Evolutionary conservation across 2,888 invertebrate genomes (phyloP).

Genomic region (Drosophila prostipennis): DNA sequence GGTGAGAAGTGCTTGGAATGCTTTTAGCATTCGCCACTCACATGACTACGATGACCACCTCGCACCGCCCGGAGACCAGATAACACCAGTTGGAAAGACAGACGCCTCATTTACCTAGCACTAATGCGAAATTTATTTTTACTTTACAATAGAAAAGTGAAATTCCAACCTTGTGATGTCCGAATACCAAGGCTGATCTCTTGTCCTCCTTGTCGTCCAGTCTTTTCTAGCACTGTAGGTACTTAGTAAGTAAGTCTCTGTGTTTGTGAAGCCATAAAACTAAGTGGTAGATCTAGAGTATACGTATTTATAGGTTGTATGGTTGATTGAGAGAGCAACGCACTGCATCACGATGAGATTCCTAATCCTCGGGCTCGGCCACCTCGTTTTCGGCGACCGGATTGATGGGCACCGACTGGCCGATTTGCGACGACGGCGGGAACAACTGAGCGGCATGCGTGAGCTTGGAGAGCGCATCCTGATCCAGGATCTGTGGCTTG

Average conservation of each 20-base stretch:
- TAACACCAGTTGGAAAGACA: constrained; percentile 26
- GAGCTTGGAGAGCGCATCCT: constrained; percentile 67
- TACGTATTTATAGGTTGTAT: constrained; percentile 21
- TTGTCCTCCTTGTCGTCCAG: constrained; percentile 56
- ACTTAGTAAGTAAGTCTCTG: constrained; percentile 17
- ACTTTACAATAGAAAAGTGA: constrained; percentile 56
- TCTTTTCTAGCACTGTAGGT: constrained; percentile 69
- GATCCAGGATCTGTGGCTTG: constrained; percentile 71
- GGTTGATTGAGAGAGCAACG: constrained; percentile 56
- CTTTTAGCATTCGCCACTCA: constrained; percentile 46
- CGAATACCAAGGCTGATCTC: constrained; percentile 44
- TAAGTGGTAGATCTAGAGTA: constrained; percentile 34
- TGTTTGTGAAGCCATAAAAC: constrained; percentile 30
- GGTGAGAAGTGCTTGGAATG: constrained; percentile 41
- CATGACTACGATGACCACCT: constrained; percentile 45
- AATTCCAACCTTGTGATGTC: constrained; percentile 53
- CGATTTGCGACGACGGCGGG: constrained; percentile 46
- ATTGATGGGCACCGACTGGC: constrained; percentile 28
- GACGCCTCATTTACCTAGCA: constrained; percentile 44
- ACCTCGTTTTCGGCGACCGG: constrained; percentile 54
- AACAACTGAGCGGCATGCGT: constrained; percentile 76
- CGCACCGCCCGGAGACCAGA: constrained; percentile 15
- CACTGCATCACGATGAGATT: constrained; percentile 58
- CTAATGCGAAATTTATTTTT: constrained; percentile 46
- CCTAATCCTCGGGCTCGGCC: constrained; percentile 38